Evolutionary conservation across 1,140 invertebrate species (phyloP).

Genomic region (Charaxes varanes): DNA sequence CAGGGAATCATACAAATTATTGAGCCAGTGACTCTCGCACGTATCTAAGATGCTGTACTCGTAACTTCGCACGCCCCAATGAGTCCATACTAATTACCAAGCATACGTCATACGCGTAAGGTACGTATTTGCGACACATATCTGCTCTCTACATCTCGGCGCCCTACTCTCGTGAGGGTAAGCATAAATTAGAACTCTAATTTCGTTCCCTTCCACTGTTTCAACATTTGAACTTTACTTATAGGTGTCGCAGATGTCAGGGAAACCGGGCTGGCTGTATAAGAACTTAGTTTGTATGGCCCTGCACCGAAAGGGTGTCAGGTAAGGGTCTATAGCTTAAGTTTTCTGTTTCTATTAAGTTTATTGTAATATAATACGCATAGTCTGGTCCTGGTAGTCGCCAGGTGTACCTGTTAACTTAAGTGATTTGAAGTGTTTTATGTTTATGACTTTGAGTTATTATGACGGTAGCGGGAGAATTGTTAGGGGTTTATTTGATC

Average conservation of each 20-base stretch:
- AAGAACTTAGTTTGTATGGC: slow-evolving; percentile 25
- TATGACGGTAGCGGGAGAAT: too few species aligned
- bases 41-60: slow-evolving; percentile 7
- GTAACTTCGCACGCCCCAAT: slow-evolving; percentile 8
- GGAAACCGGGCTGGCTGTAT: slow-evolving; percentile 24
- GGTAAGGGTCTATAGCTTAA: slow-evolving; percentile 25
- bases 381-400: slow-evolving; percentile 10
- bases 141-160: slow-evolving; percentile 35
- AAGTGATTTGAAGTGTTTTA: slow-evolving; percentile 13
- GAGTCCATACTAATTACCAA: slow-evolving; percentile 40
- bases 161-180: slow-evolving; percentile 42
- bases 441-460: slow-evolving; percentile 2
- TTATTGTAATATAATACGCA: slow-evolving; percentile 20
- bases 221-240: slow-evolving; percentile 59
- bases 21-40: slow-evolving; percentile 15
- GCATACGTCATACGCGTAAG: slow-evolving; percentile 46
- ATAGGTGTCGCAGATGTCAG: slow-evolving; percentile 39
- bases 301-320: slow-evolving; percentile 22
- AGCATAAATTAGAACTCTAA: slow-evolving; percentile 59
- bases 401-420: slow-evolving; percentile 16
- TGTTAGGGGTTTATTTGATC: too few species aligned
- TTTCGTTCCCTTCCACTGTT: slow-evolving; percentile 51
- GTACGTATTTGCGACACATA: slow-evolving; percentile 36
- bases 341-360: slow-evolving; percentile 24
- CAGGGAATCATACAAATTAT: slow-evolving; percentile 20